phyloP scores from a whole-genome alignment of 1,140 invertebrate species.

The Drosophila miranda region DNA sequence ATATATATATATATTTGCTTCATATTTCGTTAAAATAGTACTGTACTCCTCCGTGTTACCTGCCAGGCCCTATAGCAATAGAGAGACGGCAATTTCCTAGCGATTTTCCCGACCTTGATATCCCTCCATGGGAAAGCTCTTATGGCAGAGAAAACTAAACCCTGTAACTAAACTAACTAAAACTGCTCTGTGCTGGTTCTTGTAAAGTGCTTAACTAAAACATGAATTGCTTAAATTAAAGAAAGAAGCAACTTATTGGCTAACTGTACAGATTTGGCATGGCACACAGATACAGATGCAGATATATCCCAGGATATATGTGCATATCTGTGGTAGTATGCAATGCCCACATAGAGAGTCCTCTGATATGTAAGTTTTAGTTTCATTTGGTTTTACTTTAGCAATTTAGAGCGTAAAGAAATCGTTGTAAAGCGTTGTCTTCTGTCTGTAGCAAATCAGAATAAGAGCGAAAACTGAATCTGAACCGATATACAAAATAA shows the following conservation, averaged over 20 bases:
- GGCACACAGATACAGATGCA: background rate
- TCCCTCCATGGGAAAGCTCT: slow-evolving; percentile 19
- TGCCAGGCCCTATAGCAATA: slow-evolving; percentile 9
- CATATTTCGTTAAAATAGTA: slow-evolving; percentile 21
- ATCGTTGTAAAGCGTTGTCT: slow-evolving; percentile 61
- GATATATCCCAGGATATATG: slow-evolving; percentile 4
- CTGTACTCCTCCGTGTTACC: slow-evolving; percentile 7
- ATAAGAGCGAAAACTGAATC: slow-evolving; percentile 70
- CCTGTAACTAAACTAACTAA: slow-evolving; percentile 28
- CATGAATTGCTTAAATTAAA: slow-evolving; percentile 19
- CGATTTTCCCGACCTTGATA: background rate
- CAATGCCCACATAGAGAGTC: slow-evolving; percentile 32
- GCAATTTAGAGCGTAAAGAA: slow-evolving; percentile 81
- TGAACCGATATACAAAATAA: slow-evolving; percentile 28
- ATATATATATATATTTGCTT: slow-evolving; percentile 2
- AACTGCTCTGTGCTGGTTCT: background rate
- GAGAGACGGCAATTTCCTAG: slow-evolving; percentile 37
- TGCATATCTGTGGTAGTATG: slow-evolving; percentile 10
- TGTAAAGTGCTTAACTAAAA: slow-evolving; percentile 18
- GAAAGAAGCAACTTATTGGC: slow-evolving; percentile 54
- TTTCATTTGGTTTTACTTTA: slow-evolving; percentile 54
- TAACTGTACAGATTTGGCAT: slow-evolving; percentile 70
- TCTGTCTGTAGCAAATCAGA: slow-evolving; percentile 70
- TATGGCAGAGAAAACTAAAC: slow-evolving; percentile 5
- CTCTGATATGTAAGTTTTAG: slow-evolving; percentile 57